Base-by-base conservation (phyloP, 64 coral and sea anemone species). In the Pocillopora damicornis region DNA sequence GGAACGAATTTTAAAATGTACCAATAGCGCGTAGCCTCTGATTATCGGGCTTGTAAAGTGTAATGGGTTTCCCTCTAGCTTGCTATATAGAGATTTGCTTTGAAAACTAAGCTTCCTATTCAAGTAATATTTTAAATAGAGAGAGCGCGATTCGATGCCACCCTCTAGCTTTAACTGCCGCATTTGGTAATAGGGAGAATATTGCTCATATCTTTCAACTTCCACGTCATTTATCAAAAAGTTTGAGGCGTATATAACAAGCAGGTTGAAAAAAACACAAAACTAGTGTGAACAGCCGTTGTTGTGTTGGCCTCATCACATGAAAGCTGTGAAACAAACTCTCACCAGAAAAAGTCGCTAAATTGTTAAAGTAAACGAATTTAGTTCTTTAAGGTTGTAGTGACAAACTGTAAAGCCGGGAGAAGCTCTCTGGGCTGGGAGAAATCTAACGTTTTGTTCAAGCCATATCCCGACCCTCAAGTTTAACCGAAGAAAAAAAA, bases 291-390 rank as follows among this genome's bases (percentile, higher is more conserved):
- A 77, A 37, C 75, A 58, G 75, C 75, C 37, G 75, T 60, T 79
- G 77, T 60, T 20, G 15, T 60, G 60, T 79, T 79, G 7, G 42
- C 42, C 42, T 51, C 42, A 51, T 51, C 60, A 60, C 20, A 34
- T 20, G 56, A 79, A 79, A 79, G 42, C 57, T 60, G 60, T 79
- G 59, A 60, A 79, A 59, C 26, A 18, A 79, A 30, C 79, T 57
- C 57, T 77, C 56, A 57, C 75, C 15, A 38, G 75, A 77, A 77
- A 77, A 18, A 51, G 56, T 20, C 15, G 30, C 72, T 35, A 74
- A 74, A 75, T 75, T 75, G 36, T 15, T 37, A 75, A 35, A 37
- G 14, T 35, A 75, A 75, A 75, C 73, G 73, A 56, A 77, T 77
- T 77, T 77, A 77, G 18, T 57, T n/a, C 57, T 56, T 45, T 17